Conservation (phyloP, 2,888 invertebrate genomes). For the Opisthograptis luteolata region DNA sequence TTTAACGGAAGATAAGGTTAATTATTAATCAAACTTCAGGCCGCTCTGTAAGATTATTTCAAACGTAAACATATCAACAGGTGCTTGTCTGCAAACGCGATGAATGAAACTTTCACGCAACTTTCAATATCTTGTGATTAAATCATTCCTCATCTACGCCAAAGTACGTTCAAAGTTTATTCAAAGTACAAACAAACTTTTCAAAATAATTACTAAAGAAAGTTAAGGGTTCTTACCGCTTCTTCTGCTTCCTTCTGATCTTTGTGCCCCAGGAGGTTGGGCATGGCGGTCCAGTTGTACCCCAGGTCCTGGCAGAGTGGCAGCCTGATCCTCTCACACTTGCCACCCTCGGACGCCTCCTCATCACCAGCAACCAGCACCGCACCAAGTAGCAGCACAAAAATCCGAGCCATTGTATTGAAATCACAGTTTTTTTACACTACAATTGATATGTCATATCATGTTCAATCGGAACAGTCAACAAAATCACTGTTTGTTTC, state of each 20-base stretch:
- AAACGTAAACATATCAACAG: background rate
- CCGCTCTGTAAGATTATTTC: background rate
- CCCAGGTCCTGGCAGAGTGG: conserved; percentile 92
- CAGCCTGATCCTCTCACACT: conserved; percentile 91
- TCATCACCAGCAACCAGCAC: conserved; percentile 73
- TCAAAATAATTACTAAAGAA: too few species aligned
- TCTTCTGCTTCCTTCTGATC: conserved; percentile 92
- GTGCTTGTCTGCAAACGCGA: background rate
- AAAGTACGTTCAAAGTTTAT: too few species aligned
- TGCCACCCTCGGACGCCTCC: conserved; percentile 77
- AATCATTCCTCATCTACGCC: too few species aligned
- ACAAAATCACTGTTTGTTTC: conserved; percentile 62
- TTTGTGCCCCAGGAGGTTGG: conserved; percentile 92
- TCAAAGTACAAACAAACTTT: background rate
- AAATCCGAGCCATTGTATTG: conserved; percentile 71
- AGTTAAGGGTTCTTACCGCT: conserved; percentile 88
- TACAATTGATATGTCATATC: conserved; percentile 49
- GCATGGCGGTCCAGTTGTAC: conserved; percentile 94
- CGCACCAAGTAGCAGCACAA: conserved; percentile 65
- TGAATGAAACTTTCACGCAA: background rate
- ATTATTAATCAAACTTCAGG: background rate
- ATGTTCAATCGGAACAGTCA: conserved; percentile 64
- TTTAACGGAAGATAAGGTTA: background rate
- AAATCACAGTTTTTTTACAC: conserved; percentile 54
- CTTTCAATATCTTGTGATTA: too few species aligned